Conservation (phyloP, 2,113 vertebrate genomes). For the Motacilla tschutschensis region DNA sequence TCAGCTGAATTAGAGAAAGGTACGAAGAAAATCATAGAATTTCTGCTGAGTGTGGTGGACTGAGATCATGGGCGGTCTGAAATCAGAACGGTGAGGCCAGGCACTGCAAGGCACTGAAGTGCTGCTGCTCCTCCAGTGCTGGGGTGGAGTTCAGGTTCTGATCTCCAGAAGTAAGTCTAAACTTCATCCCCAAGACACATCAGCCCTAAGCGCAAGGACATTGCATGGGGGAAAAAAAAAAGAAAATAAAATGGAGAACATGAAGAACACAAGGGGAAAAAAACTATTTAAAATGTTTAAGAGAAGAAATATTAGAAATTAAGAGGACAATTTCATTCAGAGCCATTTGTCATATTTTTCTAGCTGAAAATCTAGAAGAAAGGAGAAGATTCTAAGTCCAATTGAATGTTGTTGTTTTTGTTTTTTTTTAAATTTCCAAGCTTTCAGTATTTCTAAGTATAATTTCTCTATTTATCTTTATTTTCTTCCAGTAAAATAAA, state of each 20-base stretch:
- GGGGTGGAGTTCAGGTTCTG: not conserved
- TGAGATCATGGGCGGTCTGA: not conserved
- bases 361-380: not conserved
- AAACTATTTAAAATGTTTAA: not conserved
- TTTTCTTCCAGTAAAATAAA: not conserved
- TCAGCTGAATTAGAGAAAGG: not conserved
- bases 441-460: not conserved
- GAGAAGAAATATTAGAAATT: not conserved
- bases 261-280: not conserved
- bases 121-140: not conserved
- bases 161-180: not conserved
- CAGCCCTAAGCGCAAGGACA: not conserved
- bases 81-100: not conserved
- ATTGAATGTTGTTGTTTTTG: not conserved
- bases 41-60: not conserved
- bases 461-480: not conserved
- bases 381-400: not conserved
- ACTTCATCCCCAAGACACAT: not conserved
- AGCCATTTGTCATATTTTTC: not conserved
- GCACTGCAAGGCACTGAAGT: not conserved
- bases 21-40: not conserved
- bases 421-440: not conserved
- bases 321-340: not conserved
- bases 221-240: not conserved
- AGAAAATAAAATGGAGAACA: not conserved